These are phyloP conservation scores for Elephas maximus DNA, from an alignment of 2,113 vertebrate species.

Conservation along the genomic window DNA sequence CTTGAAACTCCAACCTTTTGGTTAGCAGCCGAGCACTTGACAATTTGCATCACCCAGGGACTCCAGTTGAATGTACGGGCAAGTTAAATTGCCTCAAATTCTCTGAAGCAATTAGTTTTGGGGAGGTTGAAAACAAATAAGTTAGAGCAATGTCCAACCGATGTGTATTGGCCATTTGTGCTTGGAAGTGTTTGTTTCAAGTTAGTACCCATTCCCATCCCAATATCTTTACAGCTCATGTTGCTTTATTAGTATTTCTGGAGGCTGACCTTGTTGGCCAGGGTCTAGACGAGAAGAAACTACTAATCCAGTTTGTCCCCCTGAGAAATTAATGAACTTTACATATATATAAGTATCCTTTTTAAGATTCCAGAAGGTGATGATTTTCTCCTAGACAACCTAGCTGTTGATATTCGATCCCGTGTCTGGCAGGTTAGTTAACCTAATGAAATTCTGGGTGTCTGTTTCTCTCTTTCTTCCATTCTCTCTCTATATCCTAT, in stretches of 20 bases:
- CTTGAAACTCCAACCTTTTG: too few species aligned
- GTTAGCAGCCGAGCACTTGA: too few species aligned
- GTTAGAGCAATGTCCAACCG: background rate
- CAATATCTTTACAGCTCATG: rapidly evolving
- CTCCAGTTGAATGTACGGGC: background rate
- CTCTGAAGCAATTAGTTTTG: background rate
- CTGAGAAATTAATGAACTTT: background rate
- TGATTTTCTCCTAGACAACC: background rate
- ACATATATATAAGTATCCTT: background rate
- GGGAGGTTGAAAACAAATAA: background rate
- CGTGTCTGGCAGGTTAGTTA: background rate
- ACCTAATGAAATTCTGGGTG: background rate
- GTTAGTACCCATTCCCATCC: background rate
- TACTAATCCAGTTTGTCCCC: background rate
- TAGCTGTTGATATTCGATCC: background rate
- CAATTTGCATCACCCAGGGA: too few species aligned
- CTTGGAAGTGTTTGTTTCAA: background rate
- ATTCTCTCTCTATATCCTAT: background rate
- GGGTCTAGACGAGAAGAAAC: background rate
- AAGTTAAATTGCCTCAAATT: background rate
- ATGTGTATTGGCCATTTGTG: background rate
- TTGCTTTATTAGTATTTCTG: background rate
- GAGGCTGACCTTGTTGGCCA: background rate
- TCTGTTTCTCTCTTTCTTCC: background rate
- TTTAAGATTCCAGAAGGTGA: background rate